These are phyloP conservation scores for Brachypteracias leptosomus DNA, from an alignment of 2,113 vertebrate genomes.

Conservation along the genomic window DNA sequence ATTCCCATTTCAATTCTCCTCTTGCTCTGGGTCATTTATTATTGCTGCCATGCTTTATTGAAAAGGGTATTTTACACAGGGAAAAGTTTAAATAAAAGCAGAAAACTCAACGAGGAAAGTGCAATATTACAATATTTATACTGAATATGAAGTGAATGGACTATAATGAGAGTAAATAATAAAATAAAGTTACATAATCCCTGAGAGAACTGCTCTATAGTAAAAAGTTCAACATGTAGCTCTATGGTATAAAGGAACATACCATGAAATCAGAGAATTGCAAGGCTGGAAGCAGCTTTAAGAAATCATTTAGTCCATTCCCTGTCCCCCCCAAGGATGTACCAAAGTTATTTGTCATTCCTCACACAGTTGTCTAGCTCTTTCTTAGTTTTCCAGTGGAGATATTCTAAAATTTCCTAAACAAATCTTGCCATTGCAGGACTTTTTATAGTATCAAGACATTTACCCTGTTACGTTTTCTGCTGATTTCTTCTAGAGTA, in stretches of 20 bases:
- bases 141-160: not conserved
- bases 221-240: not conserved
- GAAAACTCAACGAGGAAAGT: not conserved
- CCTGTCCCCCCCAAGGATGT: not conserved
- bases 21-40: conserved; percentile 5
- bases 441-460: not conserved
- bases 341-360: not conserved
- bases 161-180: conserved; percentile 22
- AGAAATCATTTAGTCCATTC: not conserved
- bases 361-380: not conserved
- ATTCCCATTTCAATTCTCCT: not conserved
- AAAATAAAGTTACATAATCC: not conserved
- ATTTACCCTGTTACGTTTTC: not conserved
- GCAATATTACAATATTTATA: not conserved
- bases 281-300: not conserved
- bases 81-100: not conserved
- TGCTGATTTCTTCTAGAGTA: not conserved
- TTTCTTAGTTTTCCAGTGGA: not conserved
- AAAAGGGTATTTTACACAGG: not conserved
- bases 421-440: not conserved
- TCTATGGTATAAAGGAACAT: not conserved
- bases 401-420: not conserved
- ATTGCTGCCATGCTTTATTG: conserved; percentile 11
- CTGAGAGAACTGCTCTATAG: not conserved
- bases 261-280: not conserved